Conservation (phyloP, 2,113 vertebrate genomes). For the Urocitellus parryii region DNA sequence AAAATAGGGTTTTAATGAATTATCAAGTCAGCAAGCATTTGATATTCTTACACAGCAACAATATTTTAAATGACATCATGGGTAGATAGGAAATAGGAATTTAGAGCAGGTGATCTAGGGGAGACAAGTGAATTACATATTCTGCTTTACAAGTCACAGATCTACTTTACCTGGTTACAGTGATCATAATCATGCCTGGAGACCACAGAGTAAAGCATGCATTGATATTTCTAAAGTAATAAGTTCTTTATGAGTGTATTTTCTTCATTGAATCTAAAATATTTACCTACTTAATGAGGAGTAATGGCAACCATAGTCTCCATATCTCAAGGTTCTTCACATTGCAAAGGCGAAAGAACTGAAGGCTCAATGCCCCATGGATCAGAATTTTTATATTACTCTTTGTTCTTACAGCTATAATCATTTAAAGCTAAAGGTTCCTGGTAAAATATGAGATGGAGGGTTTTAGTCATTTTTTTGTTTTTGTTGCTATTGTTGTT, state of each 20-base stretch:
- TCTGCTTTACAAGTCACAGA: neutral
- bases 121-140: neutral
- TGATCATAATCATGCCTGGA: neutral
- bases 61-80: slow-evolving; percentile 36
- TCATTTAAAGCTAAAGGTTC: neutral
- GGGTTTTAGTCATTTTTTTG: neutral
- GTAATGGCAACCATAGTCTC: neutral
- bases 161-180: neutral
- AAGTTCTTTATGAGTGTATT: neutral
- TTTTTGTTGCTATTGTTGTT: too few relatives aligned
- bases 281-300: neutral
- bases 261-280: neutral
- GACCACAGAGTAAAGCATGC: neutral
- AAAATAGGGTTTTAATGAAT: neutral
- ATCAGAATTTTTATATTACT: neutral
- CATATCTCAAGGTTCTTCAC: neutral
- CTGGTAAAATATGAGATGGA: neutral
- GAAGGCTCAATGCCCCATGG: neutral
- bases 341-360: neutral
- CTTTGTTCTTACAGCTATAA: neutral
- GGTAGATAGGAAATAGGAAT: neutral
- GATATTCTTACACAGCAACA: neutral
- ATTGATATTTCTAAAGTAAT: neutral
- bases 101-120: neutral
- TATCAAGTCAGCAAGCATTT: neutral